Base-by-base conservation (phyloP, 2,113 vertebrate genomes). In the Hemiprocne comata region DNA sequence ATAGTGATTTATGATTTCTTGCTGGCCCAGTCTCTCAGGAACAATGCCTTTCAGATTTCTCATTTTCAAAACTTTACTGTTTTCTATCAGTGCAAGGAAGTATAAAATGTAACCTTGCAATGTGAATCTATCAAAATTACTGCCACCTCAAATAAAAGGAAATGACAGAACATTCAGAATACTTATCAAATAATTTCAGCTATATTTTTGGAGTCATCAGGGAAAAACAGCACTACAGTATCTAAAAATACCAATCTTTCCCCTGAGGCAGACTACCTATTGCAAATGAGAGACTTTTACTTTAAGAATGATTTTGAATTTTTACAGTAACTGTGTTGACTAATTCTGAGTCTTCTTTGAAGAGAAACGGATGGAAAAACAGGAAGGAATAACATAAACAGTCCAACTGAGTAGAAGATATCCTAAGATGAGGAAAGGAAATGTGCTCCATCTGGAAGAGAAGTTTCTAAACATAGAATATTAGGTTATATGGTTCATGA, bases 401-500 rank as follows among this genome's bases (percentile, higher is more conserved):
- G 60, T 85, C 21, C 42, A 86, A 85, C 46, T 74, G 55, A 86
- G n/a, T n/a, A 90, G 64, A 82, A 93, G 67, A 96, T 94, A 95
- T 90, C 60, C 82, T 86, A 85, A 88, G 38, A 93, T 55, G 65
- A 93, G 60, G 84, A 93, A 90, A 90, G 92, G 95, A 96, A 96
- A 96, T 75, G 34, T 50, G 44, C 44, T 14, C 92, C 96, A 95
- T 95, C 85, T 96, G 94, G 91, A 97, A 93, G 46, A 91, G 78
- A 77, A 80, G 33, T 85, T 93, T 91, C 95, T 93, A 96, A 96
- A 95, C 92, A 94, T 83, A 90, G 94, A 50, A 66, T 84, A 83
- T 95, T 95, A 94, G 93, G 93, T 95, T 95, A 95, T 90, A 90
- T 53, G 54, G 91, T 91, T 93, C 96, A 95, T 89, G 81, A 93